Base-by-base conservation (phyloP, 2,888 invertebrate species). In the Cyaniris semiargus region DNA sequence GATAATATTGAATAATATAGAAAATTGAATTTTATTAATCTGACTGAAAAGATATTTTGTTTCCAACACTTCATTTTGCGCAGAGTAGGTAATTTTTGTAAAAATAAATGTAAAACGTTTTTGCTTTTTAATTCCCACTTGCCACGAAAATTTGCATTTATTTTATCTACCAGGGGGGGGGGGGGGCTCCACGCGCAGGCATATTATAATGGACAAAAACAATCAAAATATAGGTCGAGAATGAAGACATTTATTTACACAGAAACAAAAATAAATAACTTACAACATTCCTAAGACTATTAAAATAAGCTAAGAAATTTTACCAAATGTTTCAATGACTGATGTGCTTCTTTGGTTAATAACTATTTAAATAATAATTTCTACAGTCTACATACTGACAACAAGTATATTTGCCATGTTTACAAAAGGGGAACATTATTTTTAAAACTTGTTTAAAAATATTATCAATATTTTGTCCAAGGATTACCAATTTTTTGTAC, bases 191-290 rank as follows among this genome's bases (percentile, higher is more conserved):
- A n/a, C n/a, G n/a, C n/a, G n/a, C n/a, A n/a, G 31, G 31, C 31
- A 31, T 31, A 5, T 5, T 31, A 5, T 5, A 31, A 38, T 38
- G 38, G 38, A 38, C 38, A 1, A 58, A 10, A 58, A 21, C 8
- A 21, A 58, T n/a, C 2, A n/a, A 58, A 58, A 21, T n/a, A 21
- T 21, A 58, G 3, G 21, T 21, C n/a, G 0, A 58, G n/a, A 58
- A 58, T 58, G 21, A 58, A 58, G 58, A 70, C 4, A 70, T 70
- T 70, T 70, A 70, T 70, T 70, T 70, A 70, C 70, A 70, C 23
- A 70, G 31, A 31, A 70, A 15, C 31, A 70, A 70, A 70, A 70
- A 27, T 27, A 70, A 70, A 31, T 70, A 66, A 23, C 66, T 56
- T 8, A 58, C 31, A 27, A 70, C 70, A 70, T 31, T 70, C 70